Base-by-base conservation (phyloP, 2,797 vertebrate genomes). In the Siniperca scherzeri region DNA sequence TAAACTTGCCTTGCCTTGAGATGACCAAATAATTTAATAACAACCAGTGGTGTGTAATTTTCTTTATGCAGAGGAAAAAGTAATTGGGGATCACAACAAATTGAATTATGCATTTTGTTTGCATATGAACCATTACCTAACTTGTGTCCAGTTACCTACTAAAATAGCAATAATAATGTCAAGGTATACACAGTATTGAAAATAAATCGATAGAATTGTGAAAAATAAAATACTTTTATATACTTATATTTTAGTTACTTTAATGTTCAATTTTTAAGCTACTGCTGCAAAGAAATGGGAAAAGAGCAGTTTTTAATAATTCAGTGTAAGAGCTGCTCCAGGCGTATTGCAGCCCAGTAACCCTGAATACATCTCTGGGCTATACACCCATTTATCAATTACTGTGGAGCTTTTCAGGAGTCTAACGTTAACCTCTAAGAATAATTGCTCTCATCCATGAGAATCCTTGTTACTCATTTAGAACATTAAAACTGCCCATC, bases 351-450 rank as follows among this genome's bases (percentile, higher is more conserved):
- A 94, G 93, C 88, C 78, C 91, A 93, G 92, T 94, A 92, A 92
- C 91, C 92, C 89, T 83, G 90, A 94, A 93, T 93, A 93, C 83
- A 90, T 94, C 92, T 92, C 72, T 74, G 62, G 78, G 91, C 91
- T 84, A 85, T 87, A 88, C 74, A 92, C 64, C 90, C 90, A 94
- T 95, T 94, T 90, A 95, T 95, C 92, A 95, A 94, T 95, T 94
- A 95, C 88, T 80, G 77, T 79, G 78, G 57, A 62, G 85, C 84
- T 90, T 91, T 92, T 90, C 81, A 89, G 68, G 78, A 91, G 70
- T 88, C 82, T 77, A 89, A 88, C 88, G 94, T 93, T 94, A 93
- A 93, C 91, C 91, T 91, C 90, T 82, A 89, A 93, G 88, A 94
- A 92, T 91, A 93, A 88, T 89, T 87, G 82, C 84, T 82, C 83